Conservation (phyloP, 2,888 invertebrate species). For the Lochmaea crataegi region DNA sequence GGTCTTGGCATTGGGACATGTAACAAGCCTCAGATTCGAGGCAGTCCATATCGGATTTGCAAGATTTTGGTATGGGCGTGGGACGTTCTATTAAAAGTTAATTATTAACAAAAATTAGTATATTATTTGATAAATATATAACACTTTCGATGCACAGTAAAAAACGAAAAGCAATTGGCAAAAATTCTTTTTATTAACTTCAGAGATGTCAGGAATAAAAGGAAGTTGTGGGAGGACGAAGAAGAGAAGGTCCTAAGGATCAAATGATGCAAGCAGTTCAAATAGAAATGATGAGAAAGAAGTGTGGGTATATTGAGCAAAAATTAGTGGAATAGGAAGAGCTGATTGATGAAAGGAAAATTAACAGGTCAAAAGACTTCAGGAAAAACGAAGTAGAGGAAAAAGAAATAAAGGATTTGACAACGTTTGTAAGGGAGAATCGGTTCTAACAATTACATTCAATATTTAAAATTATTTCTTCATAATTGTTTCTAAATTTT, state of each 20-base stretch:
- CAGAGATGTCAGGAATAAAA: not conserved
- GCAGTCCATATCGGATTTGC: slow-evolving; percentile 86
- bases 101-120: slow-evolving; percentile 48
- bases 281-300: too few species aligned
- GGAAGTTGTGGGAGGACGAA: not conserved
- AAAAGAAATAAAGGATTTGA: too few species aligned
- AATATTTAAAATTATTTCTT: not conserved
- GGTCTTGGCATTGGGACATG: slow-evolving; percentile 84
- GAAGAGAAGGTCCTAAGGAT: not conserved
- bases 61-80: slow-evolving; percentile 76
- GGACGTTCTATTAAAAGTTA: slow-evolving; percentile 72
- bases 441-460: too few species aligned
- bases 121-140: slow-evolving; percentile 34
- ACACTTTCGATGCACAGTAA: not conserved
- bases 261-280: too few species aligned
- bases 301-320: too few species aligned
- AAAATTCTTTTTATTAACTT: too few species aligned
- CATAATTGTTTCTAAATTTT: not conserved
- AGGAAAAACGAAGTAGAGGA: too few species aligned
- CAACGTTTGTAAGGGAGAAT: too few species aligned
- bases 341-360: too few species aligned
- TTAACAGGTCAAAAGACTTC: too few species aligned
- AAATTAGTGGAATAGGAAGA: too few species aligned
- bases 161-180: not conserved
- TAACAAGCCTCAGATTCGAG: slow-evolving; percentile 86